Conservation (phyloP, 2,888 invertebrate species). For the Trachelus tabidus region DNA sequence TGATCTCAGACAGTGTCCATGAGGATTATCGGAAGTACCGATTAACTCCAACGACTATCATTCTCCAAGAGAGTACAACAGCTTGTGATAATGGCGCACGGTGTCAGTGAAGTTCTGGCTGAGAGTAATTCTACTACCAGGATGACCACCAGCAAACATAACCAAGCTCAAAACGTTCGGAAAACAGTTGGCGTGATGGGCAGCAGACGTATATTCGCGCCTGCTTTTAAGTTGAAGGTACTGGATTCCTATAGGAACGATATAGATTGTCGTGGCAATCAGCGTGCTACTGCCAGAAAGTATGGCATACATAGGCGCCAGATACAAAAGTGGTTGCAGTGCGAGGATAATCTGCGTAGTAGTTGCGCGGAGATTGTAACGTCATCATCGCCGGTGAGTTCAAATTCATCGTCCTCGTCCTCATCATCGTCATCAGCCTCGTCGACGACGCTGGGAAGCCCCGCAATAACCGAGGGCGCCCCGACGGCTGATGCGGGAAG, state of each 20-base stretch:
- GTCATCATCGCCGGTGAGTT: constrained; percentile 19
- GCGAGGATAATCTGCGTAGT: constrained; percentile 81
- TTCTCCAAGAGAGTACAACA: not conserved
- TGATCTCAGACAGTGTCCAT: not conserved
- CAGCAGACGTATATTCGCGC: constrained; percentile 88
- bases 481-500: constrained; percentile 23
- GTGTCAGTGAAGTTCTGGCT: constrained; percentile 68
- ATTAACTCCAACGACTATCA: not conserved
- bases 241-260: constrained; percentile 88
- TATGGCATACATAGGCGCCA: constrained; percentile 90
- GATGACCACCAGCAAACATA: constrained; percentile 51
- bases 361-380: constrained; percentile 71
- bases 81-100: constrained; percentile 69
- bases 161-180: constrained; percentile 58
- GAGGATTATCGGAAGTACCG: not conserved
- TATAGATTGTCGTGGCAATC: constrained; percentile 89
- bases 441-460: constrained; percentile 32
- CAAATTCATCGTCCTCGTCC: constrained; percentile 43
- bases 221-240: constrained; percentile 90
- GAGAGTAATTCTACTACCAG: constrained; percentile 61
- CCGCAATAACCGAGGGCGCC: constrained; percentile 66
- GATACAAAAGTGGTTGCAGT: constrained; percentile 93
- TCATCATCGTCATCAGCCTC: constrained; percentile 39
- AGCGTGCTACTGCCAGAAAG: constrained; percentile 89
- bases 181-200: constrained; percentile 71